Base-by-base conservation (phyloP, 2,888 invertebrate species). In the Cyclophora albipunctata region DNA sequence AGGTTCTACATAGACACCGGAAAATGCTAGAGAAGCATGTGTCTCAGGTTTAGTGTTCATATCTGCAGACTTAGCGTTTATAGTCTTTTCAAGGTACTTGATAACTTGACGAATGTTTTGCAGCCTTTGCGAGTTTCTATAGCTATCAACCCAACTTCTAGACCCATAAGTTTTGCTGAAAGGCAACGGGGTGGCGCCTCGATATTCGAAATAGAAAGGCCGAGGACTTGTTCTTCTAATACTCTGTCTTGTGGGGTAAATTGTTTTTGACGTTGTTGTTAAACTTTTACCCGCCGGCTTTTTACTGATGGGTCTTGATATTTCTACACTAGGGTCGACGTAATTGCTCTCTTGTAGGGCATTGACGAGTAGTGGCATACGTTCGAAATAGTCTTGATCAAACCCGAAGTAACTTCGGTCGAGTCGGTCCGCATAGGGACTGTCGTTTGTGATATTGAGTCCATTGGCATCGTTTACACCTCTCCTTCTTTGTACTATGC, bases 181-280 rank as follows among this genome's bases (percentile, higher is more conserved):
- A 4, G 88, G 85, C 34, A 78, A 62, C 2, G 87, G 85, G 4
- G 82, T 79, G 3, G 85, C 76, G 59, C 73, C 78, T 65, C 74
- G 75, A 54, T 80, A 79, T 64, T 84, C 83, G 60, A 75, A 84
- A 51, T 84, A 79, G 62, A 91, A 91, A 0, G 91, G 91, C 43
- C 84, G 73, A 1, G 91, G 90, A 54, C 84, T 89, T 0, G 84
- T 84, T 68, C 80, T 81, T 66, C 82, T 72, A 5, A 84, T 66
- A 33, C 59, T 51, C 4, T 66, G 60, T 54, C 58, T 48, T 7
- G 46, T 55, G 40, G 49, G 52, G 20, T 46, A 40, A 5, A 33
- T 43, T 7, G 59, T 51, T 5, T 46, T 58, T 20, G 59, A 58
- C 51, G 64, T 65, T n/a, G 57, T 57, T 48, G 66, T 62, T 3